Evolutionary conservation across 2,888 invertebrate species (phyloP), one percentile per base, ranked within the genome.

Genomic region (Drosophila percnosoma): DNA sequence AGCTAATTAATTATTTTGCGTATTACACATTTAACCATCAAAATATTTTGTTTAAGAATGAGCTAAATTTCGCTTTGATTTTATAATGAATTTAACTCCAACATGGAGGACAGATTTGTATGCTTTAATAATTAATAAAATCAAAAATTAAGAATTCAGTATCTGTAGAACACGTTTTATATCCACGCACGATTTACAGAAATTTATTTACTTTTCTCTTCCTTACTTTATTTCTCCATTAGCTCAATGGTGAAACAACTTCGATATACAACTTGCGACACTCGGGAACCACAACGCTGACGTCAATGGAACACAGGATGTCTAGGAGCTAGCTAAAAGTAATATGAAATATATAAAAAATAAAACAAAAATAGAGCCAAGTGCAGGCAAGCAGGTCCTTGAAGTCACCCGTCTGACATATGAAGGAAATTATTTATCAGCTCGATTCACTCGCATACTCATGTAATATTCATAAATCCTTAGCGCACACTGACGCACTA

Each of bases 391-490:
- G 57, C 59, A 71, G 54, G 71, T 58, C 79, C 74, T 72, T 61
- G 67, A 63, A 66, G 73, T 54, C 74, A 84, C 64, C 71, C 66
- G 75, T 53, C 76, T 81, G 85, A 69, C 84, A 75, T 74, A 82
- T 87, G 75, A 70, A 72, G 71, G 73, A 75, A 82, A 85, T 84
- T 80, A 80, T 78, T 85, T 84, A 87, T 87, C 82, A 75, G 64
- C 73, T 62, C 34, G 57, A 63, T 63, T 42, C 65, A 55, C 69
- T 63, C 71, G 66, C 45, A 31, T 45, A 55, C 82, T 85, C 87
- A 87, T 85, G 85, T 72, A 76, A 85, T 83, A 85, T 86, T 85
- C 87, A 85, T 86, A 85, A 81, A 77, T 73, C 55, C 63, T 36
- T 15, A 38, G 51, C 40, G 55, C 49, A 66, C 64, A 8, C 24